Base-by-base conservation (phyloP, 2,797 vertebrate genomes). In the Menidia menidia region DNA sequence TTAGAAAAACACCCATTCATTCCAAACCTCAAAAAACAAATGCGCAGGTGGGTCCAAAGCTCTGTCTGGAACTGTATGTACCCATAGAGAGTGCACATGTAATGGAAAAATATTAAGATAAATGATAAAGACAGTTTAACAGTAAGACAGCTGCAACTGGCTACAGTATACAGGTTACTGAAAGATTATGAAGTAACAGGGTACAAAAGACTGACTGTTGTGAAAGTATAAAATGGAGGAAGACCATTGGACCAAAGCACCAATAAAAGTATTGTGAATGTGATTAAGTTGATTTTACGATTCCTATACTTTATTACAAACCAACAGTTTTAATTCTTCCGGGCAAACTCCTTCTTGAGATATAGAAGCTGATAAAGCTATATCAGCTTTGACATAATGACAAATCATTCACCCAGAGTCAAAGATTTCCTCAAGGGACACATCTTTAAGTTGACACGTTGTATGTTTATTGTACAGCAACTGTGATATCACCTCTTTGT, bases 31-130 rank as follows among this genome's bases (percentile, higher is more conserved):
- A 32, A 4, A 6, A 47, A 39, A 65, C 18, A 56, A 57, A 30
- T 7, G 5, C 6, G 25, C 30, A 30, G 9, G 33, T 50, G 30
- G 39, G 45, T 15, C 44, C n/a, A 53, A 50, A 44, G 25, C 47
- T 33, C 45, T 35, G 41, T 45, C 30, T 47, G 30, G 25, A 16
- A 60, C 25, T 47, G n/a, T 59, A 35, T 57, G 58, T 45, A 30
- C 16, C 41, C 31, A 54, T 33, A 48, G 58, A 64, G 58, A 43
- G 6, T n/a, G 1, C 35, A 19, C 48, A 54, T 30, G 4, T 31
- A 69, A 71, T 82, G 68, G 82, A 75, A 86, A 70, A 61, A 67
- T 60, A 42, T 58, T 73, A 8, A 57, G 33, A 32, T 75, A 73
- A 81, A 81, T 77, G 78, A 81, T 81, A 33, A 41, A 10, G 75